Evolutionary conservation across 1,140 invertebrate genomes (phyloP).

Genomic region (Protaetia brevitarsis): DNA sequence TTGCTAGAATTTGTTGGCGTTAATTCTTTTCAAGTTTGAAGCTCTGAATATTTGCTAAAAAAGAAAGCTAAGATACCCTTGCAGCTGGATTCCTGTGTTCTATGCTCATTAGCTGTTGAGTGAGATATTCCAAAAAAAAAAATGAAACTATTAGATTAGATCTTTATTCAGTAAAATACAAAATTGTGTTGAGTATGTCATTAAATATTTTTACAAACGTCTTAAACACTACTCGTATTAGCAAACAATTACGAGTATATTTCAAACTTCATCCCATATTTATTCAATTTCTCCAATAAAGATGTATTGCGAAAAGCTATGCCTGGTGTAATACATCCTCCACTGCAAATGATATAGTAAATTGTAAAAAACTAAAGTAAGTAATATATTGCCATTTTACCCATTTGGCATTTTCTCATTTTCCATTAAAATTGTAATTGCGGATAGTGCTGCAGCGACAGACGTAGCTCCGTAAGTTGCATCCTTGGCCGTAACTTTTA

Average conservation of each 20-base stretch:
- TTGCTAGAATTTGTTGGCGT: too few relatives aligned
- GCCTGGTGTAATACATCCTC: constrained; percentile 60
- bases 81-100: too few relatives aligned
- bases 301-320: constrained; percentile 62
- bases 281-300: constrained; percentile 57
- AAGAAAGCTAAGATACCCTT: too few relatives aligned
- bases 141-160: too few relatives aligned
- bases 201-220: too few relatives aligned
- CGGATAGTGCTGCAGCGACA: constrained; percentile 65
- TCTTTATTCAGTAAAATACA: too few relatives aligned
- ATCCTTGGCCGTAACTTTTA: constrained; percentile 61
- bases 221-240: too few relatives aligned
- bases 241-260: background rate
- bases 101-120: too few relatives aligned
- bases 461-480: constrained; percentile 83
- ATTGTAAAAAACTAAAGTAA: background rate
- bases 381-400: constrained; percentile 50
- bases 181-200: too few relatives aligned
- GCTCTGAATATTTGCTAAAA: too few relatives aligned
- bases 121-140: too few relatives aligned
- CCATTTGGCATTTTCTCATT: constrained; percentile 67
- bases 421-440: constrained; percentile 74
- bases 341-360: constrained; percentile 46
- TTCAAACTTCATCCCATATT: constrained; percentile 48
- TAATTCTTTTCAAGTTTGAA: too few relatives aligned